These are phyloP conservation scores for Odontocolon sp. DNA, from an alignment of 2,888 invertebrate species.

Conservation along the genomic window DNA sequence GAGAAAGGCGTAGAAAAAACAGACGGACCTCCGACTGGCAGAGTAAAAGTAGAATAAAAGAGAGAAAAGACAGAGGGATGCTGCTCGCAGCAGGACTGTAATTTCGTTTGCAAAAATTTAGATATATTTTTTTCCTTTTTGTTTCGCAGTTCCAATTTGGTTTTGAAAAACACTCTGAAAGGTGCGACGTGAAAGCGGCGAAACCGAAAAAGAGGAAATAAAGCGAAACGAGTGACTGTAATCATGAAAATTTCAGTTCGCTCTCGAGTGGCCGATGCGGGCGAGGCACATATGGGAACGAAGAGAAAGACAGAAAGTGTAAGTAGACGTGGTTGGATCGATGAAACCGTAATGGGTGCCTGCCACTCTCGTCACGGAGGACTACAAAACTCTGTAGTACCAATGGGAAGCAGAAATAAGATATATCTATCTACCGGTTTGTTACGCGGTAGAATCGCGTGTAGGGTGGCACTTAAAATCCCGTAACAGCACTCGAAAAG, in stretches of 20 bases:
- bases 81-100: conserved; percentile 40
- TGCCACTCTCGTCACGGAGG: conserved; percentile 53
- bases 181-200: background rate
- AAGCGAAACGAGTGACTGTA: conserved; percentile 25
- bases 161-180: background rate
- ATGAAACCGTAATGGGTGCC: conserved; percentile 59
- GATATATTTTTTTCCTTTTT: background rate
- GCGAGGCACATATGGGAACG: conserved; percentile 58
- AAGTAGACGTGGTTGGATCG: conserved; percentile 41
- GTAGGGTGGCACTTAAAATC: conserved; percentile 52
- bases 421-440: background rate
- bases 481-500: conserved; percentile 51
- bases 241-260: conserved; percentile 44
- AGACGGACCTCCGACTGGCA: background rate
- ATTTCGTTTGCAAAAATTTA: conserved; percentile 43
- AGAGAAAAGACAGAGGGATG: background rate
- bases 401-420: background rate
- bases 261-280: conserved; percentile 22
- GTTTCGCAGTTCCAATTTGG: background rate
- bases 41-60: background rate
- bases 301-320: conserved; percentile 22
- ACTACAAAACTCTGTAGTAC: conserved; percentile 54
- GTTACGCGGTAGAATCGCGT: conserved; percentile 1
- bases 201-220: conserved; percentile 24
- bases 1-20: background rate